Conservation (phyloP, 2,888 invertebrate species). For the Spisula subtruncata region DNA sequence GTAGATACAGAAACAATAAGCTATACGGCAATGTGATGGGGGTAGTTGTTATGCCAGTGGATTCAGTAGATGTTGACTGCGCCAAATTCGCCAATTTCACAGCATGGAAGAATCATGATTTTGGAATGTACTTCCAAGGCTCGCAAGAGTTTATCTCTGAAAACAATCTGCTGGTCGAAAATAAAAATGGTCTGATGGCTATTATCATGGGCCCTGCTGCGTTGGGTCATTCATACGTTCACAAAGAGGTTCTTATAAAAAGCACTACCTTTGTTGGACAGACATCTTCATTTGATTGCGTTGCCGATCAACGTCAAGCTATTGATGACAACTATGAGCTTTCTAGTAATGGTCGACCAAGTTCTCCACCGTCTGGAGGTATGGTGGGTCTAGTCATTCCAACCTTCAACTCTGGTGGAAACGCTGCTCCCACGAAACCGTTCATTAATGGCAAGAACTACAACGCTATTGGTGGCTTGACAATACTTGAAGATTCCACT, state of each 20-base stretch:
- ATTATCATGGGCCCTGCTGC: constrained; percentile 73
- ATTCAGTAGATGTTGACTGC: constrained; percentile 68
- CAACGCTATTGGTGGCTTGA: constrained; percentile 75
- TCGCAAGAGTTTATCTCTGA: constrained; percentile 58
- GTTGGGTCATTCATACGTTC: constrained; percentile 67
- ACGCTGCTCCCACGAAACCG: constrained; percentile 81
- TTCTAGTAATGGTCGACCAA: constrained; percentile 63
- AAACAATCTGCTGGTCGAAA: constrained; percentile 79
- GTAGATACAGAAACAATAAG: constrained; percentile 74
- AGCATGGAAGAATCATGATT: constrained; percentile 80
- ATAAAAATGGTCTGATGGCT: constrained; percentile 78
- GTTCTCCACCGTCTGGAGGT: constrained; percentile 55
- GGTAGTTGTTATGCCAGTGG: constrained; percentile 51
- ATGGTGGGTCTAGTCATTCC: constrained; percentile 79
- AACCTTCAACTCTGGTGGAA: constrained; percentile 75
- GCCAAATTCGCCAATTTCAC: constrained; percentile 77
- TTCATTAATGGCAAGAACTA: constrained; percentile 80
- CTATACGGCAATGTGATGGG: constrained; percentile 78
- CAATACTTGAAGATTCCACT: constrained; percentile 70
- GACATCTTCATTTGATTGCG: constrained; percentile 80
- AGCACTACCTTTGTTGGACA: constrained; percentile 81
- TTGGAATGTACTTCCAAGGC: constrained; percentile 81
- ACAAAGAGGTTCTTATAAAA: constrained; percentile 72
- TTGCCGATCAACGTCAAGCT: constrained; percentile 63
- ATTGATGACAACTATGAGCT: constrained; percentile 72